Evolutionary conservation across 2,797 vertebrate species (phyloP).

Genomic region (Kryptolebias ocellatus): DNA sequence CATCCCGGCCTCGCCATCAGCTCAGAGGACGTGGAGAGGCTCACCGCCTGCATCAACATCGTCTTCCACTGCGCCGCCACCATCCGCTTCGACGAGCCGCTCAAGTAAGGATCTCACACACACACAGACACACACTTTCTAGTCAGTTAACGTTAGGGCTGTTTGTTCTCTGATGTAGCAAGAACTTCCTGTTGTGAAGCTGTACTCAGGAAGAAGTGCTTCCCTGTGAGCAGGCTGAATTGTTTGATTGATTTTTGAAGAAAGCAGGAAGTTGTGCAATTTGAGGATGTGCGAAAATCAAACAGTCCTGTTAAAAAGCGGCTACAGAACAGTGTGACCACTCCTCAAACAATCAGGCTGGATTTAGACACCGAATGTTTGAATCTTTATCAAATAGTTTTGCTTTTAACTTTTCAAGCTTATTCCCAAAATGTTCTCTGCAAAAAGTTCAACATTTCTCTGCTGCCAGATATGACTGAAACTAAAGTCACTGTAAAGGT

Average conservation of each 20-base stretch:
- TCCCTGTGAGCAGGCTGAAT: neutral
- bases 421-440: no score
- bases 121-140: neutral
- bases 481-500: no score
- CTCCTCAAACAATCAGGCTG: neutral
- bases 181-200: conserved; percentile 22
- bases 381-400: no score
- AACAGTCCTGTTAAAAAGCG: neutral
- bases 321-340: neutral
- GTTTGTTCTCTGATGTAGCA: neutral
- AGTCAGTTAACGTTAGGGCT: neutral
- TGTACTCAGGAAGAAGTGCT: conserved; percentile 13
- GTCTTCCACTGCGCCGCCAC: conserved; percentile 99
- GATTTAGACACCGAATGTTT: neutral
- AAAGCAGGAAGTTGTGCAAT: conserved; percentile 22
- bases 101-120: conserved; percentile 85
- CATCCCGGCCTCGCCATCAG: conserved; percentile 91
- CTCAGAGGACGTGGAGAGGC: conserved; percentile 85
- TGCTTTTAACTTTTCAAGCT: no score
- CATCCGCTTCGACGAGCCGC: conserved; percentile 94
- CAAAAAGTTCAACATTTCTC: neutral
- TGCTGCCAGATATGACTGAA: neutral
- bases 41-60: conserved; percentile 86
- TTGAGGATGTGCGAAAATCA: conserved; percentile 29
- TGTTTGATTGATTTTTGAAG: neutral